Base-by-base conservation (phyloP, 1,140 invertebrate genomes). In the Tribolium castaneum region DNA sequence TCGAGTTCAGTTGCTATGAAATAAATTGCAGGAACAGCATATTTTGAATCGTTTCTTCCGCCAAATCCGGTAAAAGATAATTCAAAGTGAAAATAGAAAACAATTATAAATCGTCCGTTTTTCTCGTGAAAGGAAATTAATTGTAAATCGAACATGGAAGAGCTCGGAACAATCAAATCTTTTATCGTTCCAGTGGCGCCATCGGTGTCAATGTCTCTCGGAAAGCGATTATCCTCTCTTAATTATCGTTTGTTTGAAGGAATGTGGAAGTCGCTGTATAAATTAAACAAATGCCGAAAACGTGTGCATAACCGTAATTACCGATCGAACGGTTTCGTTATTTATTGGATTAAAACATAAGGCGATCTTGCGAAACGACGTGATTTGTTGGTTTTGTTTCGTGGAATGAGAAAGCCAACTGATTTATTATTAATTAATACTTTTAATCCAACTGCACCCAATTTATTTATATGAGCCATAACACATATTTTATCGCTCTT, bases 1-100 rank as follows among this genome's bases (percentile, higher is more conserved):
- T 51, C 56, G 56, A 49, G 45, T 62, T 76, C 45, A 62, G 25
- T 45, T 56, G 16, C 54, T 62, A 50, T 50, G 13, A 62, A 76
- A 50, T 66, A 62, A 76, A 76, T 76, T 76, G 59, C 54, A 66
- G 16, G 51, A 59, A 56, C 52, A 75, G 73, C 73, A 75, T 75
- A 75, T 75, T 75, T 74, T 75, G 51, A 75, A 45, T 56, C 54
- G 56, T 70, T 66, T 76, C 35, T 76, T 76, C 56, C 54, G 52
- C 35, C 35, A 56, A 75, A 56, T 75, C 73, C 34, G 35, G 51
- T 45, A 59, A 30, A 75, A 59, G 45, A 52, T 73, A 73, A 73
- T 73, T 54, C 49, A 73, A 52, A 52, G 59, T 66, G 59, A 66
- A 66, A 66, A 35, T 66, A 73, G 71, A 54, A 73, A 73, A 73